A percentile compares a stretch with the other conserved stretches of the same genome.
Evolutionary conservation across 2,113 vertebrate species (phyloP).

Genomic region (Toxotes chatareus): DNA sequence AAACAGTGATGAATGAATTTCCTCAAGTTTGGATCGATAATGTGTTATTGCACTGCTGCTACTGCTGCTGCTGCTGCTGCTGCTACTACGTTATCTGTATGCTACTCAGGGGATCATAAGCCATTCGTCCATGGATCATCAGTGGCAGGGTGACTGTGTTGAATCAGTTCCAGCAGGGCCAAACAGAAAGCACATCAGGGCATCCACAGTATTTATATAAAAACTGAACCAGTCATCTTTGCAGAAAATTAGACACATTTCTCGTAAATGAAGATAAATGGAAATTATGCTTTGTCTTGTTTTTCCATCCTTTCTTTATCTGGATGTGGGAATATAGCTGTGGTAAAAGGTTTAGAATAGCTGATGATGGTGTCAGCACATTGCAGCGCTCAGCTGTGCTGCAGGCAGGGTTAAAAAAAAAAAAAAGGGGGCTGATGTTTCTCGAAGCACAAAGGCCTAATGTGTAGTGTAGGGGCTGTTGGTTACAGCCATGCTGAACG

Average conservation of each 20-base stretch:
- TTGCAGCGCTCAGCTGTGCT: constrained; percentile 74
- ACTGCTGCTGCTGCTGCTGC: constrained; percentile 54
- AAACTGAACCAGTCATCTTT: not conserved
- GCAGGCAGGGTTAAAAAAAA: constrained; percentile 76
- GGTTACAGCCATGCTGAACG: constrained; percentile 54
- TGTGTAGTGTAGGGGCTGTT: constrained; percentile 71
- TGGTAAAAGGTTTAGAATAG: constrained; percentile 74
- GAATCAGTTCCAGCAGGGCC: constrained; percentile 19
- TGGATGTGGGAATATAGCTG: constrained; percentile 54
- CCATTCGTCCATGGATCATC: constrained; percentile 57
- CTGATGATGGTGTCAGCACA: constrained; percentile 80
- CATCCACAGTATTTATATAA: not conserved
- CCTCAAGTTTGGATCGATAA: constrained; percentile 67
- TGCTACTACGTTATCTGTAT: constrained; percentile 65
- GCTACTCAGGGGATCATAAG: constrained; percentile 58
- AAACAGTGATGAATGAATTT: constrained; percentile 61
- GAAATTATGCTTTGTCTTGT: constrained; percentile 20
- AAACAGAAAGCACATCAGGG: constrained; percentile 7
- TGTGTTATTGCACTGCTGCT: constrained; percentile 63
- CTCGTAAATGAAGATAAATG: constrained; percentile 33
- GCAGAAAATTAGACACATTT: constrained; percentile 16
- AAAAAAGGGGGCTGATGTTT: constrained; percentile 71
- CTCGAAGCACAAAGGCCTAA: constrained; percentile 78
- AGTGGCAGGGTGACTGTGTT: constrained; percentile 35
- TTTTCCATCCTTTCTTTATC: constrained; percentile 20